Evolutionary conservation across 2,113 vertebrate species (phyloP), one percentile per base, ranked within the genome.

Genomic region (Ceyx margarethae): DNA sequence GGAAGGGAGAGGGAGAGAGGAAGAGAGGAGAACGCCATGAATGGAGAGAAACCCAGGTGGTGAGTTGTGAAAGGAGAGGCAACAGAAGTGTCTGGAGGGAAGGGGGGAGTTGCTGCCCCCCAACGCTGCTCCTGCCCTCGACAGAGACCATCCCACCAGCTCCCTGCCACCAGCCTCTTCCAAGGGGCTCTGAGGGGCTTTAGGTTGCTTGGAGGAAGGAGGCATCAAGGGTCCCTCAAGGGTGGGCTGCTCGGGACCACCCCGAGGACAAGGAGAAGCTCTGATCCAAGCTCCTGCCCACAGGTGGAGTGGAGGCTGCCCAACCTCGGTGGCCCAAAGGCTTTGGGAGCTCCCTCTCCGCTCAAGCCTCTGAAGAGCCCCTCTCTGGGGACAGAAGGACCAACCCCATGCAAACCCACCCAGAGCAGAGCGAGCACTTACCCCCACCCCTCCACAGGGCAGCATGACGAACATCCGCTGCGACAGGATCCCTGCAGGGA

Each of bases 361-460:
- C 65, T 2, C 37, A 26, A 50, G 33, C 15, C 69, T 40, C 15
- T 0, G 2, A 29, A 28, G 10, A 73, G 13, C 3, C 54, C 77
- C 93, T 69, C 0, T 1, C 22, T 45, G 67, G 62, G 87, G 56
- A 29, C 48, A n/a, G 33, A 20, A 28, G 11, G 23, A 79, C 64
- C 4, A 21, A 54, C 14, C 67, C 62, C 3, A 0, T 13, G 65
- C 43, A 6, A 45, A 75, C 69, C 4, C 1, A 1, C 2, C 6
- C 40, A 6, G 17, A 8, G 11, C n/a, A 33, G 51, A 25, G 28
- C 2, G 6, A 85, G 75, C 67, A 98, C 99, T 98, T 95, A 99
- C 99, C 98, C 99, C 99, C 64, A 99, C 96, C 53, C 98, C 99
- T 88, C 99, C 99, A 31, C 99, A 99, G 67, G 98, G 98, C 90